Evolutionary conservation across 2,888 invertebrate genomes (phyloP), one percentile per base, ranked within the genome.

Genomic region (Portevinia maculata): DNA sequence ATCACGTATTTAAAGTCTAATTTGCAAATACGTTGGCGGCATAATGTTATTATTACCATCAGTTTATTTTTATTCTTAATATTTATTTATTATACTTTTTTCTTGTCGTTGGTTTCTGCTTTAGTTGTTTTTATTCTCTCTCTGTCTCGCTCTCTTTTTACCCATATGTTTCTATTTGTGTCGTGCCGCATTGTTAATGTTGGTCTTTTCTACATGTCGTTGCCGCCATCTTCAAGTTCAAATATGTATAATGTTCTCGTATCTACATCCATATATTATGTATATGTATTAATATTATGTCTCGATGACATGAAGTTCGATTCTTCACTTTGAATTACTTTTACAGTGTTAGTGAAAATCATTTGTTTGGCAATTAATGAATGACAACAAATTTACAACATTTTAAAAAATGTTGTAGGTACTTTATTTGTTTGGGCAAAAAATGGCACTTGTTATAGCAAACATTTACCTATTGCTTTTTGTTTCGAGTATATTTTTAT

Each of bases 1-100:
- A 84, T 79, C 83, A 78, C 83, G 83, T 84, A 84, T 84, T 78
- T 73, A 50, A 75, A 84, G 76, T 84, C 73, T 84, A 84, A 78
- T 78, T 78, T 84, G 78, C 73, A 78, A 84, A 84, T 84, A 78
- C 83, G 83, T 84, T 84, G 78, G 78, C 78, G 83, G 83, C 83
- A 78, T 78, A 75, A 83, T 73, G 76, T 73, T 78, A 78, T 84
- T 78, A 73, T 84, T 83, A 76, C 76, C 76, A 50, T 76, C 70
- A 60, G 60, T 76, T 81, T 83, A 83, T 76, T 76, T 83, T 83
- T 81, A 75, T 75, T 69, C 57, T 57, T 62, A 75, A 62, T 75
- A 59, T 69, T 71, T 76, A 65, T 71, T 65, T 76, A 59, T 53
- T 71, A 70, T 48, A 48, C 8, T 6, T 62, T 21, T 44, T 48